Conservation (phyloP, 2,797 vertebrate species). For the Pagetopsis macropterus region DNA sequence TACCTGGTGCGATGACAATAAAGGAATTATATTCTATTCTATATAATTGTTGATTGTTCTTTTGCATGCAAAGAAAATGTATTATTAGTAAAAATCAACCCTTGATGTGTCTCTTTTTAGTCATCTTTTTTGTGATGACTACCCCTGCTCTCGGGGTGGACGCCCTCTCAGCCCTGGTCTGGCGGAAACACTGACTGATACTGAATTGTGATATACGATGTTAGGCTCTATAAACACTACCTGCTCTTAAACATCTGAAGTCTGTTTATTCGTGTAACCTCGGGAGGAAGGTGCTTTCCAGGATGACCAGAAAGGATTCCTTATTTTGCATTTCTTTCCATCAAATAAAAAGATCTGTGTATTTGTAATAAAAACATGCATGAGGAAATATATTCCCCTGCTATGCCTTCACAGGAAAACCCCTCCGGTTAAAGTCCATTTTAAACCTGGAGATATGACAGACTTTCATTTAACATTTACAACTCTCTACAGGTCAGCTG, state of each 20-base stretch:
- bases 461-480: background rate
- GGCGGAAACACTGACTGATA: too few relatives aligned
- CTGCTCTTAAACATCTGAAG: constrained; percentile 2
- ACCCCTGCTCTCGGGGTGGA: too few relatives aligned
- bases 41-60: too few relatives aligned
- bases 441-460: constrained; percentile 1
- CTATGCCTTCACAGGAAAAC: background rate
- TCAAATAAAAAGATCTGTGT: background rate
- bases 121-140: too few relatives aligned
- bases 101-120: too few relatives aligned
- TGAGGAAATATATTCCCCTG: constrained; percentile 33
- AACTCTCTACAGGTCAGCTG: background rate
- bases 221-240: background rate
- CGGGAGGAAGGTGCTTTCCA: constrained; percentile 50
- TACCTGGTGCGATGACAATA: too few relatives aligned
- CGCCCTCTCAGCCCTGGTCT: too few relatives aligned
- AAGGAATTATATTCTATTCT: too few relatives aligned
- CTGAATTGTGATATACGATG: too few relatives aligned
- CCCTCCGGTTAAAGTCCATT: constrained; percentile 9
- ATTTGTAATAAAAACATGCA: background rate
- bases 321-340: constrained; percentile 32
- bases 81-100: too few relatives aligned
- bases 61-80: too few relatives aligned
- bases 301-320: constrained; percentile 44
- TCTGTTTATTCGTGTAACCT: constrained; percentile 15